phyloP scores from a whole-genome alignment of 2,888 invertebrate species.

The Lithophane socia region DNA sequence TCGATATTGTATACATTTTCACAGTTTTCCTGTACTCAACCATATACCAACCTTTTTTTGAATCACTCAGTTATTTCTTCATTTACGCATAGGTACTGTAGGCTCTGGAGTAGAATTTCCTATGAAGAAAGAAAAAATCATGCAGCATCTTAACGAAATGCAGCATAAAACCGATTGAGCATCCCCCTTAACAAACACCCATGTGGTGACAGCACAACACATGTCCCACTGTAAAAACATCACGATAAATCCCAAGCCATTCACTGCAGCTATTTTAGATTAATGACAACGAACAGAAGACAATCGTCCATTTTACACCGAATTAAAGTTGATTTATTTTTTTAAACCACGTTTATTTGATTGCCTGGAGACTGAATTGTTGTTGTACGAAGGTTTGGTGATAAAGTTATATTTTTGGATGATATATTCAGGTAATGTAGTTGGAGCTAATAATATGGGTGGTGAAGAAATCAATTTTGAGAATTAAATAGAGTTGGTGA shows the following conservation, averaged over 20 bases:
- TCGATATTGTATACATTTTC: too few relatives aligned
- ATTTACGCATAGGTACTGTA: too few relatives aligned
- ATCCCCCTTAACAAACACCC: slow-evolving; percentile 60
- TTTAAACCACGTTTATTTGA: slow-evolving; percentile 46
- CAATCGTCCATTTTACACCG: slow-evolving; percentile 59
- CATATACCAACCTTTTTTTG: too few relatives aligned
- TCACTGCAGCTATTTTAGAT: slow-evolving; percentile 75
- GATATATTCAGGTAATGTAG: slow-evolving; percentile 20
- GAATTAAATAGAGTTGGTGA: neutral
- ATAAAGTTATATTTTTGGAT: slow-evolving; percentile 51
- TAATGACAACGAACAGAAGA: slow-evolving; percentile 69
- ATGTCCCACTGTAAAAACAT: slow-evolving; percentile 85
- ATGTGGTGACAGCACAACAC: slow-evolving; percentile 84
- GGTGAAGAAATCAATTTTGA: neutral
- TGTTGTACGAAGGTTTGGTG: slow-evolving; percentile 36
- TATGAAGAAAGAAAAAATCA: too few relatives aligned
- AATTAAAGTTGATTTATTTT: slow-evolving; percentile 68
- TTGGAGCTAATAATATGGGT: neutral
- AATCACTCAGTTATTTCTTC: too few relatives aligned
- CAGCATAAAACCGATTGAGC: too few relatives aligned
- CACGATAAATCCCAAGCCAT: slow-evolving; percentile 76
- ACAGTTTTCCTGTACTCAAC: too few relatives aligned
- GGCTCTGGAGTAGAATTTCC: too few relatives aligned
- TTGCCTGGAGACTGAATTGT: slow-evolving; percentile 48
- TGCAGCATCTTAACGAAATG: too few relatives aligned